phyloP scores from a whole-genome alignment of 2,797 vertebrate genomes.

The Gadopsis marmoratus region DNA sequence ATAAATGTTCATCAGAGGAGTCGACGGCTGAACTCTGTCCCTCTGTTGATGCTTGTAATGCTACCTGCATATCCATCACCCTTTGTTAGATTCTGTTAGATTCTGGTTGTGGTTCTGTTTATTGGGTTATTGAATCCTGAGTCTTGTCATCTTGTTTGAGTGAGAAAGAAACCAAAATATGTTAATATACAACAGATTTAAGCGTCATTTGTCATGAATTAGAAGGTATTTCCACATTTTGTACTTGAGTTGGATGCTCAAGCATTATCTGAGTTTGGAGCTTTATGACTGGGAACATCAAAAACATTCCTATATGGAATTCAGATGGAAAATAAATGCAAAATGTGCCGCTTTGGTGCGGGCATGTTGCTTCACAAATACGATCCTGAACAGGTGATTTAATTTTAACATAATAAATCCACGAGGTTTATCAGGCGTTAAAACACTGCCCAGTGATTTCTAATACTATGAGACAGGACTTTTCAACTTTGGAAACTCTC shows the following conservation, averaged over 20 bases:
- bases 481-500: too few relatives aligned
- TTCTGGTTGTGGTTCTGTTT: constrained; percentile 29
- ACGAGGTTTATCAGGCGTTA: too few relatives aligned
- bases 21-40: neutral
- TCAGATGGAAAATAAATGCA: too few relatives aligned
- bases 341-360: too few relatives aligned
- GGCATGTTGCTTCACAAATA: too few relatives aligned
- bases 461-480: too few relatives aligned
- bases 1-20: constrained; percentile 15
- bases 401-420: too few relatives aligned
- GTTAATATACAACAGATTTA: neutral
- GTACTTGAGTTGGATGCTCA: neutral
- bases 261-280: too few relatives aligned
- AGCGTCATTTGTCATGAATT: neutral
- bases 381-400: too few relatives aligned
- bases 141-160: neutral
- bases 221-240: neutral
- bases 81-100: neutral
- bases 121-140: neutral
- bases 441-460: too few relatives aligned
- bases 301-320: too few relatives aligned
- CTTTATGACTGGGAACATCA: too few relatives aligned
- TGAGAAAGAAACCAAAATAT: neutral
- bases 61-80: neutral
- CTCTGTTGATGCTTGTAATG: neutral